Evolutionary conservation across 2,113 vertebrate species (phyloP).

Genomic region (Mesitornis unicolor): DNA sequence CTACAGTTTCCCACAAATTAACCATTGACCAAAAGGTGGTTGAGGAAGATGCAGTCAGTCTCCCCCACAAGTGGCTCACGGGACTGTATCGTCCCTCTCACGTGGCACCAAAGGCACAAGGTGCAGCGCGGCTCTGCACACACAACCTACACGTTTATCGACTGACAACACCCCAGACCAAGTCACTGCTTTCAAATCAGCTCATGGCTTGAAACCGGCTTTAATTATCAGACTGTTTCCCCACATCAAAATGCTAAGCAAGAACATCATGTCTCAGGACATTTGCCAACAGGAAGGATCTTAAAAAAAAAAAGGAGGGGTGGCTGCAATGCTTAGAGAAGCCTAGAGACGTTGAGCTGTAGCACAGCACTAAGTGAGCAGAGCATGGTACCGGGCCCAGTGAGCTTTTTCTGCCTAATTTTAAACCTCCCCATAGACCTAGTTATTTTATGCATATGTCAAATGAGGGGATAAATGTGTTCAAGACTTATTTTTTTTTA

Average conservation of each 20-base stretch:
- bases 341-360: background rate
- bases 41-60: background rate
- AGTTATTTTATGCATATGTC: background rate
- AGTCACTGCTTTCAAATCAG: conserved; percentile 37
- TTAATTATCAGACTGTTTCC: conserved; percentile 67
- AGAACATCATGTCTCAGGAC: conserved; percentile 66
- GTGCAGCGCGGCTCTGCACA: background rate
- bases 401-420: background rate
- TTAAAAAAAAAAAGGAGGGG: background rate
- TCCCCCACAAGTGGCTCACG: background rate
- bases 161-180: conserved; percentile 34
- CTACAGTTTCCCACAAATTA: background rate
- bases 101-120: background rate
- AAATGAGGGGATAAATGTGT: background rate
- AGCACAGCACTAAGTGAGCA: background rate
- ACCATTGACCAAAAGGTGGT: background rate
- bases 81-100: background rate
- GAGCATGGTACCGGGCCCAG: background rate
- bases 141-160: background rate
- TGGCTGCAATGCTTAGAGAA: conserved; percentile 14
- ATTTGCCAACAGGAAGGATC: conserved; percentile 66
- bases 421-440: conserved; percentile 2
- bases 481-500: background rate
- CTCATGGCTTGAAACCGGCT: conserved; percentile 48
- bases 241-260: conserved; percentile 70